A percentile compares a stretch with the other conserved stretches of the same genome.
phyloP scores from a whole-genome alignment of 2,113 vertebrate genomes.

The Trematomus loennbergii region DNA sequence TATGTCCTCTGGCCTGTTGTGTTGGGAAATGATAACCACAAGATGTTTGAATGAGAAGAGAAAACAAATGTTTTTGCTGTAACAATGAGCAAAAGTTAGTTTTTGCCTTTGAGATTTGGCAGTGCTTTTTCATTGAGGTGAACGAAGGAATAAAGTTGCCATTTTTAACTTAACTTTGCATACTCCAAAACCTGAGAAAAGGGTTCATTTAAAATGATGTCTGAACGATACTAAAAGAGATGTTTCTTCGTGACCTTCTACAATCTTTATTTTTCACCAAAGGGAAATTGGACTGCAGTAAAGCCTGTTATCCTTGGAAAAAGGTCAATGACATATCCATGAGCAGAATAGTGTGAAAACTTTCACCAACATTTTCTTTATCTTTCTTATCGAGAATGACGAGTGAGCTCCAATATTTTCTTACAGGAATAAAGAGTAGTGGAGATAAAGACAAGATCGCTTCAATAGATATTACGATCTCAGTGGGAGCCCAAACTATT shows the following conservation, averaged over 20 bases:
- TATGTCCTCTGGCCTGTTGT: slow-evolving; percentile 45
- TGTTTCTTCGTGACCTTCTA: slow-evolving; percentile 39
- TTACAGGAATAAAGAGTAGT: slow-evolving; percentile 6
- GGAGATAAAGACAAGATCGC: not conserved
- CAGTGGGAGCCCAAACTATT: not conserved
- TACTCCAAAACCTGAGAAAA: not conserved
- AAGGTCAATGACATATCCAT: slow-evolving; percentile 54
- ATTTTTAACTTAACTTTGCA: not conserved
- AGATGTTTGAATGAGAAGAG: slow-evolving; percentile 4
- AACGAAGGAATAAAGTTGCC: not conserved
- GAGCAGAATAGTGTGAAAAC: slow-evolving; percentile 15
- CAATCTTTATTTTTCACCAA: slow-evolving; percentile 32
- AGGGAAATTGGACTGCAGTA: slow-evolving; percentile 9
- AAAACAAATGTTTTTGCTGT: slow-evolving; percentile 24
- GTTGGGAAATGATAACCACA: slow-evolving; percentile 45
- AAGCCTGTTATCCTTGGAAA: slow-evolving; percentile 32
- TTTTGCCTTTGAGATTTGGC: not conserved
- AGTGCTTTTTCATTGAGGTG: not conserved
- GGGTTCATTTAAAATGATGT: slow-evolving; percentile 15
- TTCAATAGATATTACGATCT: not conserved
- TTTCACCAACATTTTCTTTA: slow-evolving; percentile 22
- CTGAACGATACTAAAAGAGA: slow-evolving; percentile 12
- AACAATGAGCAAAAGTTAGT: slow-evolving; percentile 1
- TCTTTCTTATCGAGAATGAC: slow-evolving; percentile 21
- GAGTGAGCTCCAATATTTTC: not conserved